Percentiles rank a stretch among this genome's conserved stretches.
These are phyloP conservation scores for Ormyrus labotus DNA, from an alignment of 2,888 invertebrate genomes.

Conservation along the genomic window DNA sequence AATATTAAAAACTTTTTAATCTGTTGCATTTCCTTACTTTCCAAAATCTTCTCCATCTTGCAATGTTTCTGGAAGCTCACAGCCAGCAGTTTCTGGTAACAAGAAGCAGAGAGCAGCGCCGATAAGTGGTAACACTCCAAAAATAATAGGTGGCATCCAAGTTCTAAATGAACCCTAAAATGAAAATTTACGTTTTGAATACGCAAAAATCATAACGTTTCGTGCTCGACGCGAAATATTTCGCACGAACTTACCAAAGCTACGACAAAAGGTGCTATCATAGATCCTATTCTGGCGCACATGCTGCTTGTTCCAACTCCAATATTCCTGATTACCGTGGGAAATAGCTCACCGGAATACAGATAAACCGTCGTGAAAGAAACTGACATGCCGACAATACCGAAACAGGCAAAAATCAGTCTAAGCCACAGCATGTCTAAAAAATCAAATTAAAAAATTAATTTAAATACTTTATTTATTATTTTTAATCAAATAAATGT, in stretches of 20 bases:
- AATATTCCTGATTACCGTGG: conserved; percentile 91
- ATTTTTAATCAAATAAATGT: no score
- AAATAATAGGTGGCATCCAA: conserved; percentile 84
- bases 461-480: neutral
- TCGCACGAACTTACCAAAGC: conserved; percentile 76
- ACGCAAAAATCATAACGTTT: neutral
- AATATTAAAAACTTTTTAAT: neutral
- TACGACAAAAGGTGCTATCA: conserved; percentile 89
- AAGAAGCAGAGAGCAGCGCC: conserved; percentile 83
- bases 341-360: conserved; percentile 92
- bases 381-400: conserved; percentile 88
- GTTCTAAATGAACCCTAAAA: conserved; percentile 74
- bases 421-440: conserved; percentile 78
- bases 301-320: conserved; percentile 92
- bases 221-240: no score
- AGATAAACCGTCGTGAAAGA: conserved; percentile 91
- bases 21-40: conserved; percentile 68
- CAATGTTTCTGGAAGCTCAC: conserved; percentile 86
- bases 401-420: conserved; percentile 83
- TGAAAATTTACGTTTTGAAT: conserved; percentile 1
- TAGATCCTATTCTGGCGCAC: conserved; percentile 90
- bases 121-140: conserved; percentile 83
- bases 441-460: conserved; percentile 22
- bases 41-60: conserved; percentile 86
- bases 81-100: conserved; percentile 88